Conservation (phyloP, 2,113 vertebrate genomes). For the Gopherus flavomarginatus region DNA sequence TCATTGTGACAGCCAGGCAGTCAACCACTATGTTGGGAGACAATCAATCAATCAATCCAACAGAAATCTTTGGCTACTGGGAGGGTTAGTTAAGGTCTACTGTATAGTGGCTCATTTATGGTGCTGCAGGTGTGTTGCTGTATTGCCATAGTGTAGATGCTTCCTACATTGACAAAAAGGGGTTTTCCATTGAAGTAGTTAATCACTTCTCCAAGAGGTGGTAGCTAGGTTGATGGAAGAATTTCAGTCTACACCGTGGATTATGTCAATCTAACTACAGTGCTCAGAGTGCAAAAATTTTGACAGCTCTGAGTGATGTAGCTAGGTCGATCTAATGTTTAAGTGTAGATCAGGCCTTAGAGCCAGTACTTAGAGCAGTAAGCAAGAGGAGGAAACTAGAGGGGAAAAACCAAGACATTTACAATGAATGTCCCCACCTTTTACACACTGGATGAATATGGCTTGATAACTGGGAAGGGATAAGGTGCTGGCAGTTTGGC, state of each 20-base stretch:
- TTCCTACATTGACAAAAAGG: not conserved
- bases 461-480: not conserved
- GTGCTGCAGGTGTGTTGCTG: not conserved
- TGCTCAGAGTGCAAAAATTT: not conserved
- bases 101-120: not conserved
- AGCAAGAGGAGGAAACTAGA: not conserved
- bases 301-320: not conserved
- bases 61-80: not conserved
- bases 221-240: not conserved
- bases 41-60: not conserved
- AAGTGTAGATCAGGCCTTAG: not conserved
- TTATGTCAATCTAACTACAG: not conserved
- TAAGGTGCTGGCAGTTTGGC: not conserved
- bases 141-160: not conserved
- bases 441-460: no score
- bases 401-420: not conserved
- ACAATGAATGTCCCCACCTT: not conserved
- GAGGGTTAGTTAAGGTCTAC: not conserved
- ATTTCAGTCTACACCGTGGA: not conserved
- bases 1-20: not conserved
- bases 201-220: not conserved
- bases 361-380: not conserved
- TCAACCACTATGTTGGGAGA: rapidly evolving
- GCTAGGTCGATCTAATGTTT: not conserved
- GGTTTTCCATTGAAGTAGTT: not conserved